Conservation (phyloP, 2,113 vertebrate genomes). For the Baryphthengus martii region DNA sequence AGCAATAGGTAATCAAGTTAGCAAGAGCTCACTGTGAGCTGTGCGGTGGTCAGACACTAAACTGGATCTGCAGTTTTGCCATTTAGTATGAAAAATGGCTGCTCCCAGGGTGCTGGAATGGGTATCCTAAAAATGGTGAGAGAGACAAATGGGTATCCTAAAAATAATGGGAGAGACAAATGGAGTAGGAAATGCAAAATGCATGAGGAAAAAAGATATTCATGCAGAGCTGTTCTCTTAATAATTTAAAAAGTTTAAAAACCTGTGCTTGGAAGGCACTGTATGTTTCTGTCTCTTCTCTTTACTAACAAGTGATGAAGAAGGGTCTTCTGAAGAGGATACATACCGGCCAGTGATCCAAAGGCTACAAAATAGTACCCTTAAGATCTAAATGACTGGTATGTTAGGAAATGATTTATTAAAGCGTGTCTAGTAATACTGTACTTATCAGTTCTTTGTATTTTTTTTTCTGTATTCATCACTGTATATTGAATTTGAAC, state of each 20-base stretch:
- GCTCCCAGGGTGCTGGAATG: background rate
- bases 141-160: background rate
- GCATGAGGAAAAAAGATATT: background rate
- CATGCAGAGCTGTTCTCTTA: background rate
- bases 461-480: background rate
- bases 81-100: background rate
- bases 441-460: background rate
- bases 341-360: background rate
- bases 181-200: background rate
- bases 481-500: background rate
- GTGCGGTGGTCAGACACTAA: background rate
- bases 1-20: background rate
- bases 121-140: background rate
- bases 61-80: background rate
- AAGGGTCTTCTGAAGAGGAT: background rate
- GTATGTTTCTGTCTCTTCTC: background rate
- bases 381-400: background rate
- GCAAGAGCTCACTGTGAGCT: background rate
- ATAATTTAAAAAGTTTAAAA: background rate
- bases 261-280: background rate
- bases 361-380: background rate
- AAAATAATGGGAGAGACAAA: background rate
- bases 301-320: background rate
- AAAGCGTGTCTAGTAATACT: background rate
- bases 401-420: background rate